These are phyloP conservation scores for Drosophila ercepeae DNA, from an alignment of 1,140 invertebrate species.

Conservation along the genomic window DNA sequence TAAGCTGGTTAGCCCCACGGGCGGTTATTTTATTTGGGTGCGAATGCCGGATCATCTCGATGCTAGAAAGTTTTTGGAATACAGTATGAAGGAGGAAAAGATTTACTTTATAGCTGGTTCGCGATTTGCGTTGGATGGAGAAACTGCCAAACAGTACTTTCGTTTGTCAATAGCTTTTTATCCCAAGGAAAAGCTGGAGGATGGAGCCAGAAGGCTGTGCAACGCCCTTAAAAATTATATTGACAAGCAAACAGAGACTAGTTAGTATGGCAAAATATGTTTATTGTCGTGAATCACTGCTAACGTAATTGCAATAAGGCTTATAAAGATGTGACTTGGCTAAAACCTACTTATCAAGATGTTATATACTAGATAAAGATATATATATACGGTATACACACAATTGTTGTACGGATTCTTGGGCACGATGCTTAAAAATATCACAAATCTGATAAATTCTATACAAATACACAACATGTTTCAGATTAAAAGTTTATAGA, in stretches of 20 bases:
- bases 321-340: conserved; percentile 69
- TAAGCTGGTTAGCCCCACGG: conserved; percentile 83
- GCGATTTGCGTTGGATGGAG: conserved; percentile 83
- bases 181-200: conserved; percentile 55
- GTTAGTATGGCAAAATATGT: conserved; percentile 59
- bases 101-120: conserved; percentile 85
- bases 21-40: conserved; percentile 87
- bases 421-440: conserved; percentile 79
- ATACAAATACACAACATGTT: conserved; percentile 61
- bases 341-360: conserved; percentile 55
- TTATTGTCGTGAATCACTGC: conserved; percentile 37
- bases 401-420: conserved; percentile 56
- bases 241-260: background rate
- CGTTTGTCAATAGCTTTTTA: conserved; percentile 85
- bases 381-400: conserved; percentile 37
- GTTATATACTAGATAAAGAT: conserved; percentile 61
- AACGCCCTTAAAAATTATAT: conserved; percentile 43
- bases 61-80: conserved; percentile 53
- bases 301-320: conserved; percentile 52
- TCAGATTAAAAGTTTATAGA: conserved; percentile 40
- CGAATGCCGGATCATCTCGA: conserved; percentile 81
- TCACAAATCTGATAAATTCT: conserved; percentile 73
- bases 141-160: conserved; percentile 83
- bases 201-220: conserved; percentile 59
- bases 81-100: conserved; percentile 57